Evolutionary conservation across 2,113 vertebrate genomes (phyloP).

Genomic region (Amblyornis subalaris): DNA sequence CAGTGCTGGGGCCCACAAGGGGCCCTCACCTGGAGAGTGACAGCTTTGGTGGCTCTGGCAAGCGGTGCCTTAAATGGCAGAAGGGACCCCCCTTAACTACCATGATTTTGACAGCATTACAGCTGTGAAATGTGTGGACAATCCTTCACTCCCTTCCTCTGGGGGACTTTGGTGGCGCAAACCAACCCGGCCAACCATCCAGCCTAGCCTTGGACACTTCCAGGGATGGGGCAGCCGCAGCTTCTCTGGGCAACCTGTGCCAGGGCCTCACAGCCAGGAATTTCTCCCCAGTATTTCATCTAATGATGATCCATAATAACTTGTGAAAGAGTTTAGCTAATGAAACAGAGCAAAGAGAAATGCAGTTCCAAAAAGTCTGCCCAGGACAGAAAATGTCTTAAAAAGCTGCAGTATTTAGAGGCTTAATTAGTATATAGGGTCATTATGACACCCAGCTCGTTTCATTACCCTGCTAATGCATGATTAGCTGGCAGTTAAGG

Average conservation of each 20-base stretch:
- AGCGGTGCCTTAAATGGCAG: background rate
- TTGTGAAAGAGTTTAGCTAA: slow-evolving; percentile 44
- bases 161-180: background rate
- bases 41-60: background rate
- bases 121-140: background rate
- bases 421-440: slow-evolving; percentile 77
- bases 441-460: slow-evolving; percentile 74
- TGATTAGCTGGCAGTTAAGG: slow-evolving; percentile 75
- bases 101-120: background rate
- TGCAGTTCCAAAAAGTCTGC: slow-evolving; percentile 61
- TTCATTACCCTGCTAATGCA: slow-evolving; percentile 71
- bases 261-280: background rate
- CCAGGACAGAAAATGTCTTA: slow-evolving; percentile 67
- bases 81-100: background rate
- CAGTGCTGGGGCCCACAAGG: background rate
- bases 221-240: background rate
- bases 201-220: background rate
- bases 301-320: slow-evolving; percentile 20
- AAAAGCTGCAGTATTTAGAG: slow-evolving; percentile 72
- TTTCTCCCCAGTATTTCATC: background rate
- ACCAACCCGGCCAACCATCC: background rate
- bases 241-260: background rate
- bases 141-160: background rate
- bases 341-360: slow-evolving; percentile 65
- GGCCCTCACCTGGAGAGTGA: background rate